Evolutionary conservation across 2,113 vertebrate species (phyloP).

Genomic region (Callithrix jacchus): DNA sequence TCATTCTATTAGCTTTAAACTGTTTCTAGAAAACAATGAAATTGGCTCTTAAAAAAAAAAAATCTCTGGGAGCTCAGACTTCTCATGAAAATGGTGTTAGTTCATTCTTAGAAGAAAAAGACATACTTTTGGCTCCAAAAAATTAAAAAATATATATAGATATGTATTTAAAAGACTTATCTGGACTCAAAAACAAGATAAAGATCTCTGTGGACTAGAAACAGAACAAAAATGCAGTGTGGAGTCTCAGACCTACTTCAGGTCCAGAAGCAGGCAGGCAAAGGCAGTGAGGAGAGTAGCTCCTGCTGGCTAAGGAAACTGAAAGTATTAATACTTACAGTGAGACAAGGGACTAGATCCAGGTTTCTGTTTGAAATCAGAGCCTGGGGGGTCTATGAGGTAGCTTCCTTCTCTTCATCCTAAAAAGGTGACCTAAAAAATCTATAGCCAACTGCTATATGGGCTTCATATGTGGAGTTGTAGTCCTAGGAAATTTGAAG

Average conservation of each 20-base stretch:
- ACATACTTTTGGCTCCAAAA: slow-evolving; percentile 9
- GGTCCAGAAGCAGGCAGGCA: neutral
- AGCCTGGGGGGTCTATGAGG: neutral
- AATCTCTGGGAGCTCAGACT: neutral
- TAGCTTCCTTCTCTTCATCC: neutral
- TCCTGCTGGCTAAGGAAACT: neutral
- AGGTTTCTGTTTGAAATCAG: neutral
- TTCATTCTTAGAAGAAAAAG: slow-evolving; percentile 20
- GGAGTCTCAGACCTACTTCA: neutral
- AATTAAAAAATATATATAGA: slow-evolving; percentile 13
- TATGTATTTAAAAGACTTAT: neutral
- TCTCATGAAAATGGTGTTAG: slow-evolving; percentile 12
- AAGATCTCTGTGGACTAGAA: neutral
- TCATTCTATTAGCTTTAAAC: slow-evolving; percentile 30
- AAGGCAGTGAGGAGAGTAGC: neutral
- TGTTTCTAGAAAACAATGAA: neutral
- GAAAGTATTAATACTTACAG: neutral
- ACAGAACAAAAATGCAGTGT: neutral
- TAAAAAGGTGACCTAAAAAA: neutral
- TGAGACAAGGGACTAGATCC: neutral
- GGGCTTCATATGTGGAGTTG: neutral
- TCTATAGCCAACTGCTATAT: neutral
- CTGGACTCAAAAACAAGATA: neutral
- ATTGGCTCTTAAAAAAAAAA: slow-evolving; percentile 29
- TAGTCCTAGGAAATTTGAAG: neutral